Evolutionary conservation across 1,140 invertebrate genomes (phyloP).

Genomic region (Sminthurinus signatus): DNA sequence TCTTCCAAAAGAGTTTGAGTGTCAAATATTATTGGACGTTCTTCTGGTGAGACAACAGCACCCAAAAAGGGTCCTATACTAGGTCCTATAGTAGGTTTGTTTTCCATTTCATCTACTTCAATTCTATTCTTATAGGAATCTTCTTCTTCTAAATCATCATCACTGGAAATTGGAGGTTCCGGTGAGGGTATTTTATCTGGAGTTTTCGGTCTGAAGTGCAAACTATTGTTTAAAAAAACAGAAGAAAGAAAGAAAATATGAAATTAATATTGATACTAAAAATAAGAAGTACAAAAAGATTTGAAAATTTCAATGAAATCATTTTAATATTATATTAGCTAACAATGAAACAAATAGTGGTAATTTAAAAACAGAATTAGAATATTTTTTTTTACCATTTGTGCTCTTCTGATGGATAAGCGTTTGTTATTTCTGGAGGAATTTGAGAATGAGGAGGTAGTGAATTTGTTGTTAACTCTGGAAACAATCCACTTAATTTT

Average conservation of each 20-base stretch:
- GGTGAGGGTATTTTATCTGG: slow-evolving; percentile 12
- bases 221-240: neutral
- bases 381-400: neutral
- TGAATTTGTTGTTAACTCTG: neutral
- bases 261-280: slow-evolving; percentile 3
- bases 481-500: neutral
- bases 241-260: neutral
- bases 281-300: neutral
- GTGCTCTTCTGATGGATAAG: slow-evolving; percentile 7
- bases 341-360: neutral
- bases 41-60: slow-evolving; percentile 20
- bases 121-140: slow-evolving; percentile 2
- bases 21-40: slow-evolving; percentile 20
- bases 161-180: neutral
- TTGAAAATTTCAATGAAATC: neutral
- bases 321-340: neutral
- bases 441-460: neutral
- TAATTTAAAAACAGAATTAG: neutral
- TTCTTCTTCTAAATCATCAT: slow-evolving; percentile 13
- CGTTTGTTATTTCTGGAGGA: slow-evolving; percentile 14
- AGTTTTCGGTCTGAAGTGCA: slow-evolving; percentile 30
- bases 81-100: neutral
- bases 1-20: slow-evolving; percentile 10
- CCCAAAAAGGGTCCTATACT: slow-evolving; percentile 15
- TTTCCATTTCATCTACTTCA: neutral